These are phyloP conservation scores for Drosophila birchii DNA, from an alignment of 2,888 invertebrate genomes.

Conservation along the genomic window DNA sequence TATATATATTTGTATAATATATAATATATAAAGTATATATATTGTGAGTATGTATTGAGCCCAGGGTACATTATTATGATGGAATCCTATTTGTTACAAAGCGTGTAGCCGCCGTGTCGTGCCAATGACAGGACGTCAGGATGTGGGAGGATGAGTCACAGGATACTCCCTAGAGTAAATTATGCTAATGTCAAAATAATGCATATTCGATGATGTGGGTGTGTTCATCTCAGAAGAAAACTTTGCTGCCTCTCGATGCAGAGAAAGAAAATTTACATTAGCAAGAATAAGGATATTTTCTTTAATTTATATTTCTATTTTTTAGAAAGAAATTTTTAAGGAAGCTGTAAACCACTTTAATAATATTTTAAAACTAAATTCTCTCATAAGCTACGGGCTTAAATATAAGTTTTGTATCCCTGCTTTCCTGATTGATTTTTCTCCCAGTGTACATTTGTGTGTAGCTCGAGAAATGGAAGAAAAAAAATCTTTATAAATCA, in stretches of 20 bases:
- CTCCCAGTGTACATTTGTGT: constrained; percentile 9
- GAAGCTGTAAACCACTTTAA: background rate
- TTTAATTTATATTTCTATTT: no score
- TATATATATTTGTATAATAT: background rate
- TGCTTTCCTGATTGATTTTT: constrained; percentile 46
- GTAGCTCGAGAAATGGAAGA: constrained; percentile 1
- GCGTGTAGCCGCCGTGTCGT: constrained; percentile 59
- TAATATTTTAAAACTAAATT: background rate
- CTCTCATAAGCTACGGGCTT: rapidly evolving
- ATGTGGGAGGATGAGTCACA: constrained; percentile 34
- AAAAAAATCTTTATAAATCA: constrained; percentile 69
- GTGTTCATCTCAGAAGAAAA: constrained; percentile 26
- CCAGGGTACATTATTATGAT: constrained; percentile 75
- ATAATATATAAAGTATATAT: constrained; percentile 15
- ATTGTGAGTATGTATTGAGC: constrained; percentile 23
- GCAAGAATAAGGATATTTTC: no score
- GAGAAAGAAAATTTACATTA: background rate
- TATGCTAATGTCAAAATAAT: constrained; percentile 84
- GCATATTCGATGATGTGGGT: constrained; percentile 80
- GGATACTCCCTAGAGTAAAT: constrained; percentile 72
- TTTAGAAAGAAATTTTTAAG: no score
- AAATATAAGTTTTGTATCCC: background rate
- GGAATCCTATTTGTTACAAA: constrained; percentile 81
- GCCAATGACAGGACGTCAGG: constrained; percentile 65
- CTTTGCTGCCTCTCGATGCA: constrained; percentile 22